phyloP scores from a whole-genome alignment of 2,888 invertebrate genomes.

The Adelphocoris suturalis region DNA sequence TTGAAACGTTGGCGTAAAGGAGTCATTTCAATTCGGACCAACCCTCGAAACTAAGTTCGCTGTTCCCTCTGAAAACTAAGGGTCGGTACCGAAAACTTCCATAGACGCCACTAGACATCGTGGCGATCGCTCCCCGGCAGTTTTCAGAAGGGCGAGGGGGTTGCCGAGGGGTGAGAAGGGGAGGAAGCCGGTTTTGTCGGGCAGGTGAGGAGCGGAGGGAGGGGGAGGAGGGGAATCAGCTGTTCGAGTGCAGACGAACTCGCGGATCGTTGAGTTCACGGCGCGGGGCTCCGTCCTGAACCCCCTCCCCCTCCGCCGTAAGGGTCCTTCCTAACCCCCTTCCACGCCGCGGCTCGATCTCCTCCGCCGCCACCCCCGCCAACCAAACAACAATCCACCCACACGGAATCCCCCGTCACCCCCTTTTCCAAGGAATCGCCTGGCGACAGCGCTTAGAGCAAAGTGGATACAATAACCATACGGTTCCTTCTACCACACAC shows the following conservation, averaged over 20 bases:
- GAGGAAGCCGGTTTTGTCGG: not conserved
- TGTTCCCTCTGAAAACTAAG: not conserved
- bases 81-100: not conserved
- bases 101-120: not conserved
- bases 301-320: not conserved
- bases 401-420: not conserved
- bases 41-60: no score
- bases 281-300: not conserved
- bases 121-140: not conserved
- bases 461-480: no score
- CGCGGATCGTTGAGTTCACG: slow-evolving; percentile 62
- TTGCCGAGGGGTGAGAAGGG: no score
- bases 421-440: not conserved
- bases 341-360: no score
- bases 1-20: no score
- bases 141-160: not conserved
- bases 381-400: no score
- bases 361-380: no score
- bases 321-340: not conserved
- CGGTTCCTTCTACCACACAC: no score
- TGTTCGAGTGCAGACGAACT: slow-evolving; percentile 64
- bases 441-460: no score
- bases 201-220: no score
- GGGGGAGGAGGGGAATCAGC: slow-evolving; percentile 17
- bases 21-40: no score